These are phyloP conservation scores for Neosilurus hyrtlii DNA, from an alignment of 2,797 vertebrate genomes.

Conservation along the genomic window DNA sequence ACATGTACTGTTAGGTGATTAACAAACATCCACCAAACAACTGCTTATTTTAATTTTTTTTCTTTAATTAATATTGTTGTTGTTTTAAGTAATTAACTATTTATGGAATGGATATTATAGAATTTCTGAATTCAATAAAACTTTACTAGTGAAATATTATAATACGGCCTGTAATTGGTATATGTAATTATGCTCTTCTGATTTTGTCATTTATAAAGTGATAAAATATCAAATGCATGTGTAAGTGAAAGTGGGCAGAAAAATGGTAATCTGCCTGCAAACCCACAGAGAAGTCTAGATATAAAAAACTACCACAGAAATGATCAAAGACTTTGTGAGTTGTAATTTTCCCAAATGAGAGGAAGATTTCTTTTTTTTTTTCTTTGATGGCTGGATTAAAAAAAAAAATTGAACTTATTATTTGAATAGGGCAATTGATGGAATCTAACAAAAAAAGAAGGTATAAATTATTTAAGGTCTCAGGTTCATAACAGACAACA, in stretches of 20 bases:
- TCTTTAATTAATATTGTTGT: no score
- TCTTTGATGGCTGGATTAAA: no score
- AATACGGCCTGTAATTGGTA: background rate
- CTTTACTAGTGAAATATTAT: background rate
- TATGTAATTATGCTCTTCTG: background rate
- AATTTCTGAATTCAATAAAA: no score
- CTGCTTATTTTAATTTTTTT: background rate
- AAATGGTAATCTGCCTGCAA: background rate
- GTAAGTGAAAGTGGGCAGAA: background rate
- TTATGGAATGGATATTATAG: no score
- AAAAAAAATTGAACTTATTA: background rate
- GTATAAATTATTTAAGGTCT: background rate
- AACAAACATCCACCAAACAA: background rate
- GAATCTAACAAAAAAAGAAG: background rate
- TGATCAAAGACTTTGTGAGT: background rate
- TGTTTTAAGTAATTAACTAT: no score
- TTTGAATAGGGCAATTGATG: background rate
- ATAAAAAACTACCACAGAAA: background rate
- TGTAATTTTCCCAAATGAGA: background rate
- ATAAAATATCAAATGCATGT: background rate
- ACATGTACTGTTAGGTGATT: background rate
- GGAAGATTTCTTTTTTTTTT: no score
- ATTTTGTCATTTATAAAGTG: background rate
- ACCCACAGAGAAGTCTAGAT: background rate
- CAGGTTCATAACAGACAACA: background rate